Percentiles rank a stretch among this genome's conserved stretches.
These are phyloP conservation scores for Leptopilina clavipes DNA, from an alignment of 1,140 invertebrate species.

Conservation along the genomic window DNA sequence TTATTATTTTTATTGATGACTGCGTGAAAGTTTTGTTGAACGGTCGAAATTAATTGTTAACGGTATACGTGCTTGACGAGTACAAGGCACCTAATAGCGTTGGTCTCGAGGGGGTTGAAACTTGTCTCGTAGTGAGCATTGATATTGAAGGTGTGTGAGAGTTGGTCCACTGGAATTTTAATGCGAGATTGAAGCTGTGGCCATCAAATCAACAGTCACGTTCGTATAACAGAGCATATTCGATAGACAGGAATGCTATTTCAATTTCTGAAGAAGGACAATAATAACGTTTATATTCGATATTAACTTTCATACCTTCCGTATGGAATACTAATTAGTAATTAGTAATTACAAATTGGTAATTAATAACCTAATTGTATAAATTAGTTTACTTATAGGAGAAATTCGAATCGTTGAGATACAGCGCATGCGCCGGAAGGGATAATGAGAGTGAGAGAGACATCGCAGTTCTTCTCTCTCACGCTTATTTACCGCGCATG, in stretches of 20 bases:
- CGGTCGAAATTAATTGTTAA: slow-evolving; percentile 19
- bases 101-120: slow-evolving; percentile 24
- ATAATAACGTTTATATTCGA: not conserved
- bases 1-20: not conserved
- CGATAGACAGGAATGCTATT: slow-evolving; percentile 13
- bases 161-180: slow-evolving; percentile 20
- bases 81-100: slow-evolving; percentile 23
- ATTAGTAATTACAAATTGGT: no score
- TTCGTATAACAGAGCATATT: slow-evolving; percentile 9
- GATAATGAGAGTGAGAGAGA: no score
- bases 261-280: not conserved
- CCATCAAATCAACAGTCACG: slow-evolving; percentile 29
- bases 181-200: slow-evolving; percentile 16
- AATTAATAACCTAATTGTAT: no score
- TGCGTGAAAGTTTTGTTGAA: not conserved
- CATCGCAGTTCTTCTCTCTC: no score
- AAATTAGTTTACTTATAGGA: no score
- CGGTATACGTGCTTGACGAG: not conserved
- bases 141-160: slow-evolving; percentile 27
- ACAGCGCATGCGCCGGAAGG: no score
- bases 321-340: no score
- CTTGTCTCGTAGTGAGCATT: slow-evolving; percentile 2
- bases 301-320: not conserved
- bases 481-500: no score
- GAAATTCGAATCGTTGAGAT: no score